Conservation (phyloP, 2,113 vertebrate species). For the Thamnaconus septentrionalis region DNA sequence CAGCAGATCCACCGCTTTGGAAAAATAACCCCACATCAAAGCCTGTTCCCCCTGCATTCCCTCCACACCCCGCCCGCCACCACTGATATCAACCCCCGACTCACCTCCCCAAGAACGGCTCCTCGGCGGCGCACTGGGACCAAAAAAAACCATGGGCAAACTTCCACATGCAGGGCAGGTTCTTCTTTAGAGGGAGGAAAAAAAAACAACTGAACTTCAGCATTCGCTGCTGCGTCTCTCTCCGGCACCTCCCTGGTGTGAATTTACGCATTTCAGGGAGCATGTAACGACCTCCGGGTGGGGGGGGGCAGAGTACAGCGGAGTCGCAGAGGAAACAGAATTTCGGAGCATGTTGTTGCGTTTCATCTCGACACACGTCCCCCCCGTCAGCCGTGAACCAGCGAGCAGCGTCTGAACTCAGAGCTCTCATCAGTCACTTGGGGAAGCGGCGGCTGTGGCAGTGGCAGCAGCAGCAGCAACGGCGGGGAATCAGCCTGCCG, state of each 20-base stretch:
- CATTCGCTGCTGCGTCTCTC: slow-evolving; percentile 2
- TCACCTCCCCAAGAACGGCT: slow-evolving; percentile 29
- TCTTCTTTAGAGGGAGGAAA: background rate
- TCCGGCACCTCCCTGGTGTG: slow-evolving; percentile 13
- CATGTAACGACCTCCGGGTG: slow-evolving; percentile 50
- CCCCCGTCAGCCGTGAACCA: slow-evolving; percentile 40
- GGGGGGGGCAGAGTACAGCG: slow-evolving; percentile 20
- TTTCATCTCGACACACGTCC: slow-evolving; percentile 48
- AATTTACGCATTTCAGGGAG: slow-evolving; percentile 49
- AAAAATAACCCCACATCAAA: slow-evolving; percentile 45
- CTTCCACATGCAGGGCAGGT: slow-evolving; percentile 18
- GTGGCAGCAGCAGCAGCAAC: too few relatives aligned
- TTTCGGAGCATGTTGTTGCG: slow-evolving; percentile 31
- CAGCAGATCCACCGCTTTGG: slow-evolving; percentile 27
- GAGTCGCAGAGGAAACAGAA: slow-evolving; percentile 15
- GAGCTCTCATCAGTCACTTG: slow-evolving; percentile 2
- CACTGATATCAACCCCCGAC: too few relatives aligned
- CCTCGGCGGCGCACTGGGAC: background rate
- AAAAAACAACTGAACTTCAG: slow-evolving; percentile 15
- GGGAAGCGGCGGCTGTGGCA: too few relatives aligned
- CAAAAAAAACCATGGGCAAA: slow-evolving; percentile 10
- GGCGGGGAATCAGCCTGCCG: too few relatives aligned
- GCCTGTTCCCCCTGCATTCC: background rate
- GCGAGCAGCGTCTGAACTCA: slow-evolving; percentile 23
- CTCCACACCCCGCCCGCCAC: too few relatives aligned